phyloP scores from a whole-genome alignment of 2,113 vertebrate species.

The Poeciliopsis turrubarensis region DNA sequence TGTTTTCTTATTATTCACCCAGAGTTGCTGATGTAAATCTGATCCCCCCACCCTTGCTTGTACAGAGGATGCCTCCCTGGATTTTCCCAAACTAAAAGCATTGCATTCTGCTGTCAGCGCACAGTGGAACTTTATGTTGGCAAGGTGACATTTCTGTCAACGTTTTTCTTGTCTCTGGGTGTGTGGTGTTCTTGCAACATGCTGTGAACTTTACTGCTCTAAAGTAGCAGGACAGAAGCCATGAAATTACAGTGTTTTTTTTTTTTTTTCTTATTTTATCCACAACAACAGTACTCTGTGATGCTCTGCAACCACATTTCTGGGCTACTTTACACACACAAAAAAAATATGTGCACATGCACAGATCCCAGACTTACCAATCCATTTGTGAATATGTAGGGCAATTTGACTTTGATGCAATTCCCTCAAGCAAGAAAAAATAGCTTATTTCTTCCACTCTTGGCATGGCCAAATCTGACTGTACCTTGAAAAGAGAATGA shows the following conservation, averaged over 20 bases:
- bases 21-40: conserved; percentile 8
- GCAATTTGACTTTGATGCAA: conserved; percentile 58
- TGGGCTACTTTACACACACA: conserved; percentile 25
- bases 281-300: conserved; percentile 1
- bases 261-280: neutral
- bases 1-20: neutral
- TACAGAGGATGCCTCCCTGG: conserved; percentile 4
- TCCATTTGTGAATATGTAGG: conserved; percentile 51
- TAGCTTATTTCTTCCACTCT: conserved; percentile 6
- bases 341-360: neutral
- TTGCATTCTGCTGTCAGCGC: conserved; percentile 16
- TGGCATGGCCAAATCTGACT: conserved; percentile 42
- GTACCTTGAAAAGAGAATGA: conserved; percentile 14
- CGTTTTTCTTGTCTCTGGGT: conserved; percentile 32
- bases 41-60: neutral
- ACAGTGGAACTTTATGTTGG: conserved; percentile 37
- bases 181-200: conserved; percentile 37
- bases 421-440: conserved; percentile 51
- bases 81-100: conserved; percentile 14
- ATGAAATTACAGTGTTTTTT: conserved; percentile 1
- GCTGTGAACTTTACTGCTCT: conserved; percentile 48
- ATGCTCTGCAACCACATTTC: conserved; percentile 20
- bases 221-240: conserved; percentile 12
- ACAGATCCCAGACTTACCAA: conserved; percentile 20
- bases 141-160: conserved; percentile 48